These are phyloP conservation scores for Spodoptera litura DNA, from an alignment of 1,140 invertebrate species.

Conservation along the genomic window DNA sequence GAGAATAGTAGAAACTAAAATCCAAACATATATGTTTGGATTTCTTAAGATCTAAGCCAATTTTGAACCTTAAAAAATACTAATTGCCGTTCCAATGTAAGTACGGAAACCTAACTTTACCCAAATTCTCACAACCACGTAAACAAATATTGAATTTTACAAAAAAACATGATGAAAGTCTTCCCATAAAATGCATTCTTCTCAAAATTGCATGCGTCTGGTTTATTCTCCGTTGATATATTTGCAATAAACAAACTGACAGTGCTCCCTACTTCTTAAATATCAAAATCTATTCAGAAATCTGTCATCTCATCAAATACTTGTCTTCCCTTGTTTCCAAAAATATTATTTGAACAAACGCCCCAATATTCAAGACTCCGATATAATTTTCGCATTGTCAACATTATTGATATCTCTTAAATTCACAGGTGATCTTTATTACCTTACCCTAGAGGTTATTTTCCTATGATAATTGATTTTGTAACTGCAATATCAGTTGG, in stretches of 20 bases:
- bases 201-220: background rate
- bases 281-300: conserved; percentile 45
- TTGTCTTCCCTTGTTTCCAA: conserved; percentile 36
- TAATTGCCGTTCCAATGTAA: too few relatives aligned
- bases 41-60: too few relatives aligned
- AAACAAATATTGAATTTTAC: background rate
- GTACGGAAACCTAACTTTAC: too few relatives aligned
- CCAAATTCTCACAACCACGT: background rate
- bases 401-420: background rate
- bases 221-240: background rate
- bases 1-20: too few relatives aligned
- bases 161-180: conserved; percentile 24
- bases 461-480: background rate
- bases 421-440: background rate
- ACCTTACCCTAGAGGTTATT: background rate
- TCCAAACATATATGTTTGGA: too few relatives aligned
- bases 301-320: conserved; percentile 43
- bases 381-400: conserved; percentile 6
- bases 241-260: conserved; percentile 35
- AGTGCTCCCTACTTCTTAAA: conserved; percentile 23
- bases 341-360: conserved; percentile 42
- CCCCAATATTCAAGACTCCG: conserved; percentile 30
- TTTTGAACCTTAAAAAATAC: too few relatives aligned
- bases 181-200: conserved; percentile 22
- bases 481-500: background rate